phyloP scores from a whole-genome alignment of 2,797 vertebrate genomes.

The Eulemur coronatus region DNA sequence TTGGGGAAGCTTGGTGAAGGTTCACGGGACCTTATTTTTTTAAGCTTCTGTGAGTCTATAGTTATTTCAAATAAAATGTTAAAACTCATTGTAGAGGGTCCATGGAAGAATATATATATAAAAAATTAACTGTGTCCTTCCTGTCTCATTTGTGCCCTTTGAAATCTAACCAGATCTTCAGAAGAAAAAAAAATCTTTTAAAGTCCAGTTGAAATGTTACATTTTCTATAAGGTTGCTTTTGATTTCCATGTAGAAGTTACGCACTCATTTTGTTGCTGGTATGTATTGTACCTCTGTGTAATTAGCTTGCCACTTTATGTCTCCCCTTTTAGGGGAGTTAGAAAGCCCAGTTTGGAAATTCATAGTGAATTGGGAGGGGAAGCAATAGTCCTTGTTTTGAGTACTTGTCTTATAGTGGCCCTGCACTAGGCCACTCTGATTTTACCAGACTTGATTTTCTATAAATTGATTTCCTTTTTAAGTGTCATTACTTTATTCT shows the following conservation, averaged over 20 bases:
- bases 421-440: neutral
- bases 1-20: neutral
- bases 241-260: neutral
- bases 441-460: neutral
- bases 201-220: neutral
- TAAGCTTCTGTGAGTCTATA: neutral
- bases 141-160: neutral
- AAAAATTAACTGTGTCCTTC: neutral
- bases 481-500: neutral
- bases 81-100: neutral
- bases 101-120: neutral
- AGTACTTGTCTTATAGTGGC: neutral
- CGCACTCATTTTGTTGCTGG: neutral
- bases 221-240: neutral
- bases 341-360: neutral
- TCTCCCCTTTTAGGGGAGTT: neutral
- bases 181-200: neutral
- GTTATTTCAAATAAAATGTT: slow-evolving; percentile 5
- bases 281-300: neutral
- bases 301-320: neutral
- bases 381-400: neutral
- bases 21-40: neutral
- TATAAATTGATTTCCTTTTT: neutral
- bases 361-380: neutral
- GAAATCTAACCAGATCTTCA: neutral